These are phyloP conservation scores for Tricholauxania praeusta DNA, from an alignment of 2,888 invertebrate genomes.

Conservation along the genomic window DNA sequence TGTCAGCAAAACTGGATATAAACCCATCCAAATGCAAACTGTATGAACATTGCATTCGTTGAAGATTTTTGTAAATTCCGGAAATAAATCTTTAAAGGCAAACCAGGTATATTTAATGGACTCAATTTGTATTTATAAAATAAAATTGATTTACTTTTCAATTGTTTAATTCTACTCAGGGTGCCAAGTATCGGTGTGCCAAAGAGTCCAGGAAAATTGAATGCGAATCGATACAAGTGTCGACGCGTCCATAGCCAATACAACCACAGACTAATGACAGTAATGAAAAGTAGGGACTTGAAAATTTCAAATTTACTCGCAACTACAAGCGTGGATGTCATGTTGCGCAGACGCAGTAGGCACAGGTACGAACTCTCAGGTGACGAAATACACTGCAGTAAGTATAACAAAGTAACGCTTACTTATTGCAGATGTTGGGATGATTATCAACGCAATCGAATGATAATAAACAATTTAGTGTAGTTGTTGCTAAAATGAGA, in stretches of 20 bases:
- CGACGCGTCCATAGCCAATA: slow-evolving; percentile 44
- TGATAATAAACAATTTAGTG: too few species aligned
- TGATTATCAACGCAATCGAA: too few species aligned
- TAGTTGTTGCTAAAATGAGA: too few species aligned
- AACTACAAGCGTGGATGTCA: too few species aligned
- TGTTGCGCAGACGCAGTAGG: too few species aligned
- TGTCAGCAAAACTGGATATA: slow-evolving; percentile 42
- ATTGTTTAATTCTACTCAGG: slow-evolving; percentile 10
- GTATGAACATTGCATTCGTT: slow-evolving; percentile 35
- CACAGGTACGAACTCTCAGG: too few species aligned
- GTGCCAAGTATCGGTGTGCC: slow-evolving; percentile 41
- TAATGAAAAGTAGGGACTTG: slow-evolving; percentile 10
- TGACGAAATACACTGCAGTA: too few species aligned
- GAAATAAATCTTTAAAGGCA: slow-evolving; percentile 25
- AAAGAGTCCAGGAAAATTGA: slow-evolving; percentile 39
- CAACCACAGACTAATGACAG: slow-evolving; percentile 35
- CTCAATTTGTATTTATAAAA: background rate
- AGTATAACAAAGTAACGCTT: too few species aligned
- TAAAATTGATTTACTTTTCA: slow-evolving; percentile 27
- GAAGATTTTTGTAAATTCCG: slow-evolving; percentile 31
- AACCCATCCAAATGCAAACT: slow-evolving; percentile 46
- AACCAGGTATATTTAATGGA: background rate
- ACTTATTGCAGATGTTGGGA: too few species aligned
- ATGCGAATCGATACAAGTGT: slow-evolving; percentile 38
- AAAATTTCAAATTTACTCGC: background rate